Base-by-base conservation (phyloP, 2,888 invertebrate genomes). In the Fissipunctia ypsillon region DNA sequence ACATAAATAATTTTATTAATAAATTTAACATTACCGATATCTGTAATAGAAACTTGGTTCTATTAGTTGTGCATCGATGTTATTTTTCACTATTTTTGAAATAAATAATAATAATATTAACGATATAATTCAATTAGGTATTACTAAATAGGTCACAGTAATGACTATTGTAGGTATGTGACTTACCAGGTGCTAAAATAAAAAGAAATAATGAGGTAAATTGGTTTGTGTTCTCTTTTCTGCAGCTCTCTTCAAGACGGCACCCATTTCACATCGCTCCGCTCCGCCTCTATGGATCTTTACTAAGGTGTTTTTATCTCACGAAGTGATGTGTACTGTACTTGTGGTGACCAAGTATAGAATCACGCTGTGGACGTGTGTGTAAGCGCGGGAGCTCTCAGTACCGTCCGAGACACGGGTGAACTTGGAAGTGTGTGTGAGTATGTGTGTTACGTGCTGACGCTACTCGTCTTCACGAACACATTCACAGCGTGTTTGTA, bases 161-260 rank as follows among this genome's bases (percentile, higher is more conserved):
- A 4, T 19, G 22, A 22, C 31, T 59, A 0, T n/a, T 35, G 31
- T 22, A 56, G 22, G 12, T 31, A n/a, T n/a, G n/a, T 35, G 9
- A 16, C 59, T 60, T 60, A 60, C 59, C 35, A 38, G n/a, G 59
- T 16, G n/a, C 59, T 60, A n/a, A 60, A 60, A 60, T 16, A 16
- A 16, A 38, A 38, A 60, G 10, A 60, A n/a, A 59, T 59, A 59
- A n/a, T 16, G 22, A n/a, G 0, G n/a, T 60, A 16, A 35, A 9
- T 59, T 2, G n/a, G n/a, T 59, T 16, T n/a, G n/a, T n/a, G n/a
- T n/a, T n/a, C 0, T 59, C 9, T n/a, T n/a, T 35, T 16, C 35
- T 16, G 35, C 35, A 35, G 14, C 9, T 16, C 16, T 35, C 14
- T 35, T n/a, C 59, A 38, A 60, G 16, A 38, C 16, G n/a, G n/a